Evolutionary conservation across 2,888 invertebrate genomes (phyloP).

Genomic region (Bhutanitis thaidina): DNA sequence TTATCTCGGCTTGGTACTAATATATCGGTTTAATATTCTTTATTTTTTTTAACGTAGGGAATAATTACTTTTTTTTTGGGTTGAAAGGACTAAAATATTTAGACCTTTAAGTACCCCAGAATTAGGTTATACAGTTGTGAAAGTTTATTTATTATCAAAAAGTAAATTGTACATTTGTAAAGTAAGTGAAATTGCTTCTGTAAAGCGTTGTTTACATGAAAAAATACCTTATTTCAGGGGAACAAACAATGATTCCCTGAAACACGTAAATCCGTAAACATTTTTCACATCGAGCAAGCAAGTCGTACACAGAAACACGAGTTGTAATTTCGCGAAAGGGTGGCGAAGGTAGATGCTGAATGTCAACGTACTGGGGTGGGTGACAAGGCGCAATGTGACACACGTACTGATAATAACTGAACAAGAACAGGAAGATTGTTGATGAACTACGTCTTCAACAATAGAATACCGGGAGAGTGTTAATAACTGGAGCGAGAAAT

Average conservation of each 20-base stretch:
- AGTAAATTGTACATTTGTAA: too few relatives aligned
- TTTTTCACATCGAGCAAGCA: slow-evolving; percentile 5
- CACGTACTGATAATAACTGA: slow-evolving; percentile 26
- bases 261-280: slow-evolving; percentile 3
- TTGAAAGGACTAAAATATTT: too few relatives aligned
- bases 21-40: too few relatives aligned
- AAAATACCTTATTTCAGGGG: not conserved
- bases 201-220: not conserved
- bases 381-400: slow-evolving; percentile 24
- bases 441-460: slow-evolving; percentile 27
- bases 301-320: slow-evolving; percentile 7
- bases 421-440: slow-evolving; percentile 21
- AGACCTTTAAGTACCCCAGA: too few relatives aligned
- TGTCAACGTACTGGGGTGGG: slow-evolving; percentile 8
- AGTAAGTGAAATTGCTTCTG: too few relatives aligned
- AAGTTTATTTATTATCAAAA: too few relatives aligned
- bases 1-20: too few relatives aligned
- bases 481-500: not conserved
- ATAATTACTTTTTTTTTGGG: too few relatives aligned
- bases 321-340: slow-evolving; percentile 11
- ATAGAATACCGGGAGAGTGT: slow-evolving; percentile 5
- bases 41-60: too few relatives aligned
- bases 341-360: slow-evolving; percentile 9
- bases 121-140: too few relatives aligned
- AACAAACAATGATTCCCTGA: slow-evolving; percentile 3